Percentiles rank a stretch among this genome's conserved stretches.
phyloP scores from a whole-genome alignment of 2,888 invertebrate species.

The Dryomyza anilis region DNA sequence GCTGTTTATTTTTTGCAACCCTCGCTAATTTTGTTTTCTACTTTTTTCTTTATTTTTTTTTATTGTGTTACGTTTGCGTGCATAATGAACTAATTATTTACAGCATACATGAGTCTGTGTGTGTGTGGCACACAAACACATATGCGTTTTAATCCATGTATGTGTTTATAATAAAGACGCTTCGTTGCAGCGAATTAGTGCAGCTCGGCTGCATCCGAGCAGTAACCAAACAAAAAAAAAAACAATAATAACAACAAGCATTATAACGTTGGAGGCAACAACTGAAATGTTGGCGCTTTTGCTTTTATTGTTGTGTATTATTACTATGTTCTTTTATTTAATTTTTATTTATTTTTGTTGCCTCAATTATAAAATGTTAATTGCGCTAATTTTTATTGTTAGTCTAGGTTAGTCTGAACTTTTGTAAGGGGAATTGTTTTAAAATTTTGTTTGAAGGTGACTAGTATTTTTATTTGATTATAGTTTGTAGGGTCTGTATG shows the following conservation, averaged over 20 bases:
- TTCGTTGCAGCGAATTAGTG: background rate
- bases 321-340: background rate
- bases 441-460: background rate
- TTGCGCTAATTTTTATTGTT: background rate
- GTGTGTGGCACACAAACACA: background rate
- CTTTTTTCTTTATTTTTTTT: background rate
- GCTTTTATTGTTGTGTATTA: background rate
- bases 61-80: background rate
- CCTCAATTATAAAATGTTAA: background rate
- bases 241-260: too few species aligned
- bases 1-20: too few species aligned
- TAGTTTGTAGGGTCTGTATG: background rate
- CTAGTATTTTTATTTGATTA: background rate
- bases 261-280: background rate
- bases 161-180: background rate
- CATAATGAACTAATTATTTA: conserved; percentile 8
- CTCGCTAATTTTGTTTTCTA: background rate
- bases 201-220: background rate
- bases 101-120: background rate
- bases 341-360: background rate
- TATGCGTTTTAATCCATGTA: background rate
- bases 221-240: too few species aligned
- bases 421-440: background rate
- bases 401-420: background rate
- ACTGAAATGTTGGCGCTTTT: background rate